Base-by-base conservation (phyloP, 2,113 vertebrate species). In the Alces alces region DNA sequence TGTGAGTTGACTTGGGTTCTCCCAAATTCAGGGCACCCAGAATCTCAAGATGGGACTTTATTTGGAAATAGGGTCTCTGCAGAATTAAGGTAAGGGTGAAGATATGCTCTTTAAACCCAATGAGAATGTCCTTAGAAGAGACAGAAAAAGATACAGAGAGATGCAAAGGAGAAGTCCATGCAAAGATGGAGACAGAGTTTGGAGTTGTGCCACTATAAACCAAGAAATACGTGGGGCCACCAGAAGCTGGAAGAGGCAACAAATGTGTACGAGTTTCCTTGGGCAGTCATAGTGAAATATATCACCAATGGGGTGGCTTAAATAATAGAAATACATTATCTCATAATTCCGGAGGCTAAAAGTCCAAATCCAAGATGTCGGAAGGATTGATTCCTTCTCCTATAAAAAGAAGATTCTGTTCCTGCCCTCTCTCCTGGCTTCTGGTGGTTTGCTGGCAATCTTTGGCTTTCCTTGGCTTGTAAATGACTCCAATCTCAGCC, bases 161-260 rank as follows among this genome's bases (percentile, higher is more conserved):
- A 15, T 60, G 23, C 12, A 50, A 7, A 30, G 13, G 57, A 36
- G 13, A 61, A 36, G n/a, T 23, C 17, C 5, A 25, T 21, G 2
- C n/a, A 30, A n/a, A 57, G 30, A 52, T 0, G 2, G 33, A 43
- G 6, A 2, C 21, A 33, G 36, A 78, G 50, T 39, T 3, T 7
- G 5, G 9, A 30, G 12, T 28, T 30, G 12, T 1, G 5, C 10
- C 70, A n/a, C 25, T 50, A 57, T 6, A 7, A 47, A 19, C 10
- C 16, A 12, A 66, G 17, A 17, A 10, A 45, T 5, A 54, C 1
- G 3, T 36, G 19, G 21, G 12, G 27, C 0, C 4, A 11, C 4
- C 7, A 64, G 12, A 66, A 80, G 17, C 14, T 28, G 36, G 7
- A 17, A 60, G 58, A 80, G 9, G 10, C 33, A 36, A 89, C 7